These are phyloP conservation scores for Congeria kusceri DNA, from an alignment of 2,888 invertebrate genomes.

Conservation along the genomic window DNA sequence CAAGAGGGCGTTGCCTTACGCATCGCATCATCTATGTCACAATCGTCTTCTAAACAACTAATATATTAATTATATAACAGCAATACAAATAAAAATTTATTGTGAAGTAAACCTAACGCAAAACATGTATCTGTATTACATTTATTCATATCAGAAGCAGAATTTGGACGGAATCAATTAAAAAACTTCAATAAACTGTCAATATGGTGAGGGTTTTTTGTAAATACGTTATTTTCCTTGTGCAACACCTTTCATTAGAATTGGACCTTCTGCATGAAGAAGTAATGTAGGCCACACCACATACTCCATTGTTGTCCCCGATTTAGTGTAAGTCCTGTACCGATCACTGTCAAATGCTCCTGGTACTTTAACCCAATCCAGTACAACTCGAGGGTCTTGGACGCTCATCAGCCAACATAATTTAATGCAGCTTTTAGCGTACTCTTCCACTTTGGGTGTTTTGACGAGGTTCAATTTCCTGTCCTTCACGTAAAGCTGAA, in stretches of 20 bases:
- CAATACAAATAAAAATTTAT: no score
- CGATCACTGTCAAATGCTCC: constrained; percentile 30
- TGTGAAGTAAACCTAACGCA: no score
- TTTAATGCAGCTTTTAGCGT: constrained; percentile 17
- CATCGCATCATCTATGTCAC: constrained; percentile 37
- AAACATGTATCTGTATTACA: no score
- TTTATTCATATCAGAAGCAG: no score
- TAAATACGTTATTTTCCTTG: not conserved
- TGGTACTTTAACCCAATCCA: constrained; percentile 9
- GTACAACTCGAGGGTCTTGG: constrained; percentile 38
- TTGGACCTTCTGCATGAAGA: constrained; percentile 38
- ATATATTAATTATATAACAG: no score
- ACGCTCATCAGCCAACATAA: constrained; percentile 30
- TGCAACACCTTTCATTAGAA: constrained; percentile 39
- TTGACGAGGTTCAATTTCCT: no score
- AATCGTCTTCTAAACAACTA: not conserved
- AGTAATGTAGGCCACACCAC: constrained; percentile 41
- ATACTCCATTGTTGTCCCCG: constrained; percentile 24
- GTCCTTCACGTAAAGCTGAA: no score
- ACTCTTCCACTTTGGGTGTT: no score
- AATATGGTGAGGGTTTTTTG: no score
- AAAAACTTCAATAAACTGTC: no score
- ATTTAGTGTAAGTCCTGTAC: constrained; percentile 40
- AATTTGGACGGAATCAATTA: no score
- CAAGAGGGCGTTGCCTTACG: constrained; percentile 55